A percentile compares a stretch with the other conserved stretches of the same genome.
Conservation (phyloP, 2,888 invertebrate species). For the Hoplodrina ambigua region DNA sequence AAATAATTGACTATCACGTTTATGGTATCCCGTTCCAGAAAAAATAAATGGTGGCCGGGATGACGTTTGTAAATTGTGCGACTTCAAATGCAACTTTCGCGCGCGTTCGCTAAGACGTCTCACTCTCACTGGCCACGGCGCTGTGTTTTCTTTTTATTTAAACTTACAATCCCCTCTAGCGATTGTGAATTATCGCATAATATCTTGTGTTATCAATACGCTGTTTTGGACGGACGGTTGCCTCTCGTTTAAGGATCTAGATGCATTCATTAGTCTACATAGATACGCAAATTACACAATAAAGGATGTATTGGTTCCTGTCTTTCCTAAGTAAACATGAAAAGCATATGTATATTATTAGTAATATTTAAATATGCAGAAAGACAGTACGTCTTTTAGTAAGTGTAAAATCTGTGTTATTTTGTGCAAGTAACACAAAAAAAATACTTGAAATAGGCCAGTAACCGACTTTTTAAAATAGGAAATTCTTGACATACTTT, state of each 20-base stretch:
- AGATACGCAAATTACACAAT: slow-evolving; percentile 1
- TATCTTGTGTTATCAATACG: slow-evolving; percentile 79
- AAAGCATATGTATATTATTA: background rate
- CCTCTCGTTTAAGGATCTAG: slow-evolving; percentile 33
- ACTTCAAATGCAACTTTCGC: slow-evolving; percentile 80
- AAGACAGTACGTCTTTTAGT: background rate
- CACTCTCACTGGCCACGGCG: slow-evolving; percentile 84
- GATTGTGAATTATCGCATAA: slow-evolving; percentile 83
- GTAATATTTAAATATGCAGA: background rate
- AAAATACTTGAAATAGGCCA: background rate
- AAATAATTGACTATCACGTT: slow-evolving; percentile 49
- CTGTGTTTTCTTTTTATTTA: slow-evolving; percentile 86
- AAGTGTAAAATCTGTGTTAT: background rate
- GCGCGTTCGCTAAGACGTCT: slow-evolving; percentile 75
- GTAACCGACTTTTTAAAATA: background rate
- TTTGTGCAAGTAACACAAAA: background rate
- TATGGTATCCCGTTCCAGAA: slow-evolving; percentile 47
- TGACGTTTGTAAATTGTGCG: slow-evolving; percentile 70
- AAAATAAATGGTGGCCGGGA: slow-evolving; percentile 44
- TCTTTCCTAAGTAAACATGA: background rate
- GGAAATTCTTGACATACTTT: background rate
- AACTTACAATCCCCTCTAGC: slow-evolving; percentile 81
- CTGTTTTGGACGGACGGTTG: slow-evolving; percentile 71
- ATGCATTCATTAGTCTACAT: slow-evolving; percentile 33
- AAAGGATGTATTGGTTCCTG: slow-evolving; percentile 8